Conservation (phyloP, 2,797 vertebrate species). For the Sus cebifrons region DNA sequence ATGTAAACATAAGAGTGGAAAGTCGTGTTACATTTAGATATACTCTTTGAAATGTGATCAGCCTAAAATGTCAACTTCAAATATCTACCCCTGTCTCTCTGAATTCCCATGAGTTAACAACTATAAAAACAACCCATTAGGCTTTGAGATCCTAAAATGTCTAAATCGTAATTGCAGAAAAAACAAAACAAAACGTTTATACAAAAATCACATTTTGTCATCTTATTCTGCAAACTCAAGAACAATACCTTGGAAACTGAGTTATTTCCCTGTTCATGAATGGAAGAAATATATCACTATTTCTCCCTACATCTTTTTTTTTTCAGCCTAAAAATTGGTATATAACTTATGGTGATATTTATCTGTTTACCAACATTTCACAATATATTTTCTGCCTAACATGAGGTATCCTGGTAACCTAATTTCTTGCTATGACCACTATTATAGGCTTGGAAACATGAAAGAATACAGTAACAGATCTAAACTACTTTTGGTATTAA, state of each 20-base stretch:
- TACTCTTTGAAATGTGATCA: constrained; percentile 55
- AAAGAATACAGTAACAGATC: constrained; percentile 14
- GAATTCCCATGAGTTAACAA: not conserved
- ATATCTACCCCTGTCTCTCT: not conserved
- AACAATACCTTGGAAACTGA: not conserved
- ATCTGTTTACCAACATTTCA: not conserved
- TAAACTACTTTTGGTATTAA: not conserved
- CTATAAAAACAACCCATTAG: not conserved
- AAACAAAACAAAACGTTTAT: constrained; percentile 3
- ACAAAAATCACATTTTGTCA: not conserved
- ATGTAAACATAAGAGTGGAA: constrained; percentile 4
- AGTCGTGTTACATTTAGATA: constrained; percentile 50
- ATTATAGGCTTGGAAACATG: not conserved
- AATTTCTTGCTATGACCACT: not conserved
- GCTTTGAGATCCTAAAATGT: not conserved
- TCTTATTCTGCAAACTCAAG: not conserved
- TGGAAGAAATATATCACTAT: not conserved
- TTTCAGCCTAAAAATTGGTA: not conserved
- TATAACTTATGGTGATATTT: not conserved
- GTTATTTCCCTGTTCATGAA: not conserved
- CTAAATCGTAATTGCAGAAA: constrained; percentile 43
- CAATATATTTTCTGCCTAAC: not conserved
- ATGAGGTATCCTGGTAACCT: not conserved
- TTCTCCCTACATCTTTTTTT: not conserved
- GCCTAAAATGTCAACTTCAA: constrained; percentile 7